Evolutionary conservation across 2,797 vertebrate species (phyloP).

Genomic region (Enteromius treurensis): DNA sequence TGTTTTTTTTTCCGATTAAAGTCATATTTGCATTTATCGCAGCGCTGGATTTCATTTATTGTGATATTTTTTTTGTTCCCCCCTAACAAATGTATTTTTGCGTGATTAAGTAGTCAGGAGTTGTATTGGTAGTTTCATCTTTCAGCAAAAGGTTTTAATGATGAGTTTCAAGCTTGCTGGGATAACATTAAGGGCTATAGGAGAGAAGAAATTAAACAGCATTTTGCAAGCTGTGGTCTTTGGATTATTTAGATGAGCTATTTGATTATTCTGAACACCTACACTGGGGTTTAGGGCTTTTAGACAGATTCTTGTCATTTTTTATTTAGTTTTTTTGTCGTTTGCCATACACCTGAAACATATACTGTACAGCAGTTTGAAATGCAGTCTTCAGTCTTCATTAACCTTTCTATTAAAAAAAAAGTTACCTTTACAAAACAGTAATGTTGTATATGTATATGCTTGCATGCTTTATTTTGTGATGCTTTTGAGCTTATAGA

Average conservation of each 20-base stretch:
- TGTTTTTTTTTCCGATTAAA: background rate
- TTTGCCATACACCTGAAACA: background rate
- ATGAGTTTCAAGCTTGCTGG: background rate
- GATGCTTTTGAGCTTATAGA: background rate
- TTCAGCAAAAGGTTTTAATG: background rate
- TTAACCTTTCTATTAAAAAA: background rate
- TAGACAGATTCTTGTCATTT: background rate
- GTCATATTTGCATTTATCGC: background rate
- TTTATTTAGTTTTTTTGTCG: background rate
- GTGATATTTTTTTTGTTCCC: too few relatives aligned
- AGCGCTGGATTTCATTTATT: background rate
- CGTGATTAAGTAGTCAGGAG: background rate
- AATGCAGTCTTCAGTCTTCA: background rate
- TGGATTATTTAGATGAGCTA: background rate
- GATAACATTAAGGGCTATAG: background rate
- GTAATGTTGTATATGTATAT: background rate
- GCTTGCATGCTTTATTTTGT: background rate
- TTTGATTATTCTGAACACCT: background rate
- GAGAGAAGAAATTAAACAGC: background rate
- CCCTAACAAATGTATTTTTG: background rate
- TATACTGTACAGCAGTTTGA: background rate
- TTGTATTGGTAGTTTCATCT: background rate
- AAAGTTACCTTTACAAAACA: background rate
- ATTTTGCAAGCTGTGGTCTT: background rate
- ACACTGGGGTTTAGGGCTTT: background rate